These are phyloP conservation scores for Sorex fumeus DNA, from an alignment of 2,113 vertebrate species.

Conservation along the genomic window DNA sequence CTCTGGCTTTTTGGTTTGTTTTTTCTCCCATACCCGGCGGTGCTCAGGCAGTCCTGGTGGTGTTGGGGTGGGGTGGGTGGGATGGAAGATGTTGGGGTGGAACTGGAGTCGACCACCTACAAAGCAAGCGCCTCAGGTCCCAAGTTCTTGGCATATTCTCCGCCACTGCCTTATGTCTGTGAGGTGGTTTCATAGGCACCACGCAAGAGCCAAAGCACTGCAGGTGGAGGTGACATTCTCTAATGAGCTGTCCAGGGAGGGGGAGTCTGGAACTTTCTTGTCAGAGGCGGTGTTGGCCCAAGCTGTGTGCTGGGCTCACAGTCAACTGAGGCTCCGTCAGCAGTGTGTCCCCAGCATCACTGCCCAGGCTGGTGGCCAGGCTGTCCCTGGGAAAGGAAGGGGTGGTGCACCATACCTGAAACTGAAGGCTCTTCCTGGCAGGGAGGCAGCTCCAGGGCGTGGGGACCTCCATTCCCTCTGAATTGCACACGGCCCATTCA, in stretches of 20 bases:
- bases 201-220: not conserved
- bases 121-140: too few relatives aligned
- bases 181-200: not conserved
- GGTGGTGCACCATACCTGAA: not conserved
- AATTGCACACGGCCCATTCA: not conserved
- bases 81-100: too few relatives aligned
- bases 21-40: too few relatives aligned
- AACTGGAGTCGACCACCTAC: too few relatives aligned
- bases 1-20: not conserved
- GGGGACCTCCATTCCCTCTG: not conserved
- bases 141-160: not conserved
- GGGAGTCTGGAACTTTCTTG: not conserved
- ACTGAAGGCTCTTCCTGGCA: not conserved
- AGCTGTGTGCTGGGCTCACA: not conserved
- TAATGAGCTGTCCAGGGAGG: not conserved
- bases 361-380: too few relatives aligned
- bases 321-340: not conserved
- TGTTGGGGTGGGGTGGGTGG: too few relatives aligned
- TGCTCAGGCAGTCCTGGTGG: not conserved
- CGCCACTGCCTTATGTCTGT: not conserved
- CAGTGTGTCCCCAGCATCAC: not conserved
- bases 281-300: not conserved
- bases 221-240: not conserved
- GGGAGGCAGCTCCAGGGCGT: not conserved
- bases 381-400: not conserved